These are phyloP conservation scores for Oreochromis spilurus DNA, from an alignment of 2,113 vertebrate genomes.

Conservation along the genomic window DNA sequence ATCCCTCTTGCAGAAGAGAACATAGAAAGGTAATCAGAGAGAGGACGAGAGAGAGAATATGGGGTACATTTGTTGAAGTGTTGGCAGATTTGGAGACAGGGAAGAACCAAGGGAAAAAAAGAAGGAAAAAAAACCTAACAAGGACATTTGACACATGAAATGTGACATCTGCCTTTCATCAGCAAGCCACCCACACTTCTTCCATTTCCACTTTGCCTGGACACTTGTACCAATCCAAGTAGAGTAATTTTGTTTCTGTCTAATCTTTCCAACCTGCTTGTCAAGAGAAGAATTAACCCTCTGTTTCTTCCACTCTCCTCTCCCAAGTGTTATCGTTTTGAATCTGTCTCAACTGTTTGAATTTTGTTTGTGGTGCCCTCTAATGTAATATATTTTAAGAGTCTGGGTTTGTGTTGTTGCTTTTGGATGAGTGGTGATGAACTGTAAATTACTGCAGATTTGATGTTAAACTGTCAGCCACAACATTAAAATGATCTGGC, in stretches of 20 bases:
- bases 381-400: slow-evolving; percentile 28
- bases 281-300: slow-evolving; percentile 39
- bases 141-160: slow-evolving; percentile 32
- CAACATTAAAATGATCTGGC: background rate
- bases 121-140: background rate
- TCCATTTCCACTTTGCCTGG: background rate
- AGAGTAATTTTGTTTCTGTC: slow-evolving; percentile 34
- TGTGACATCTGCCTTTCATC: slow-evolving; percentile 3
- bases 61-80: slow-evolving; percentile 44
- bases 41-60: background rate
- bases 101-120: slow-evolving; percentile 26
- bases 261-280: slow-evolving; percentile 54
- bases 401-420: background rate
- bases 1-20: slow-evolving; percentile 1
- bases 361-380: slow-evolving; percentile 26
- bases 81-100: slow-evolving; percentile 64
- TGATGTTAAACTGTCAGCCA: background rate
- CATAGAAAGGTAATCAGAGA: background rate
- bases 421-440: background rate
- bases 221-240: slow-evolving; percentile 50
- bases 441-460: background rate
- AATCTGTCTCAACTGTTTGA: slow-evolving; percentile 38
- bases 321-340: slow-evolving; percentile 15
- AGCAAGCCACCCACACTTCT: background rate
- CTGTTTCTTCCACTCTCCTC: background rate